Conservation (phyloP, 2,888 invertebrate species). For the Ctenicera cuprea region DNA sequence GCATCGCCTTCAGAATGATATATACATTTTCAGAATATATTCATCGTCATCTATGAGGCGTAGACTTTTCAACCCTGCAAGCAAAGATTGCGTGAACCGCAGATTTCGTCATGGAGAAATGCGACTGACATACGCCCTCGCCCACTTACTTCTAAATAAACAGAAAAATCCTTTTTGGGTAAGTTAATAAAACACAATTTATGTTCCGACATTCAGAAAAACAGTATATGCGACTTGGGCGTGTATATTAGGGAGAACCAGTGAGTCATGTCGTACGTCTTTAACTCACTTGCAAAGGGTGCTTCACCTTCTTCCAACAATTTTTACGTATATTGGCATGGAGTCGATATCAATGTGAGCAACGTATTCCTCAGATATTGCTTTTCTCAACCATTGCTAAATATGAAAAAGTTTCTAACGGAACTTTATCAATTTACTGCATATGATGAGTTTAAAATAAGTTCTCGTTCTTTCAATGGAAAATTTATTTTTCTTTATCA, state of each 20-base stretch:
- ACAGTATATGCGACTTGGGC: conserved; percentile 42
- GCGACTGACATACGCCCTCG: conserved; percentile 32
- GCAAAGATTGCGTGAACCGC: conserved; percentile 26
- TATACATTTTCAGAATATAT: neutral
- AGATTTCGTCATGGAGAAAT: conserved; percentile 18
- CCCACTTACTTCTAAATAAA: conserved; percentile 49
- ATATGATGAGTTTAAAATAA: conserved; percentile 20
- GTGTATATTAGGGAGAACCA: conserved; percentile 38
- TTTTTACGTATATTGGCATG: conserved; percentile 28
- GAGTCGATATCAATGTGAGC: conserved; percentile 36
- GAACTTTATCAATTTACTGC: conserved; percentile 33
- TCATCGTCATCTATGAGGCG: neutral
- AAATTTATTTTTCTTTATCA: neutral
- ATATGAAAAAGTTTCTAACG: conserved; percentile 38
- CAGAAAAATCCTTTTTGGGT: conserved; percentile 52
- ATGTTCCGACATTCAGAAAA: conserved; percentile 41
- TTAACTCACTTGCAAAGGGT: conserved; percentile 26
- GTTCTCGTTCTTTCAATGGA: conserved; percentile 2
- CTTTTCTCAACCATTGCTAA: conserved; percentile 31
- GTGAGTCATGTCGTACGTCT: conserved; percentile 28
- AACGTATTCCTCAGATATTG: conserved; percentile 23
- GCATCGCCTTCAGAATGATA: neutral
- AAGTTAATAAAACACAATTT: conserved; percentile 51
- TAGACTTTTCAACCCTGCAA: neutral
- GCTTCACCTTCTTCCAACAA: conserved; percentile 15